Evolutionary conservation across 2,888 invertebrate genomes (phyloP), one percentile per base, ranked within the genome.

Genomic region (Endomychus coccineus): DNA sequence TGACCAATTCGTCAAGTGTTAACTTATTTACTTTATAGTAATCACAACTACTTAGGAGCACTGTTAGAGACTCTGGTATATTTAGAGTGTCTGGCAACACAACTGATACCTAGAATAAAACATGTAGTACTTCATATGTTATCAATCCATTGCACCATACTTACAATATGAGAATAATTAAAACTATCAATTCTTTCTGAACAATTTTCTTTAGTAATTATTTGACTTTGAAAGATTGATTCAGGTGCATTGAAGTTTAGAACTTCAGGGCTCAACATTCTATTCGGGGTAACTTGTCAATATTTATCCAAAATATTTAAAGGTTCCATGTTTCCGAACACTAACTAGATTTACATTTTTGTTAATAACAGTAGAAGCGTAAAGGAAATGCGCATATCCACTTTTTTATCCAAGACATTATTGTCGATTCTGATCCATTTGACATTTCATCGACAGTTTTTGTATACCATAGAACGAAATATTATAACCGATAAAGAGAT

Each of bases 201-300:
- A 16, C 61, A 46, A 40, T 41, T 40, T 27, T 53, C 48, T 39
- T 50, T 38, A 36, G 50, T 43, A 43, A 55, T 46, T 40, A 55
- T 55, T 46, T 62, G 53, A 43, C 58, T 45, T 39, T 59, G 57
- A 42, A 66, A 61, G 39, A 52, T 51, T 42, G 68, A 62, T 49
- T 61, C 52, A 17, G 69, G 70, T 48, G 69, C 64, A 46, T 65
- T 55, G 52, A 74, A 73, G 46, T 68, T 59, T 68, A 69, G 73
- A 43, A 72, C 68, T 63, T 74, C 71, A 42, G 75, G 76, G 58
- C 70, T 67, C 55, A 74, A 66, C 76, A 76, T 77, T 21, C 36
- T 37, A 21, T 35, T 12, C 9, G 7, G 14, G 27, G 21, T 27
- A 16, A 7, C n/a, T 13, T 19, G 7, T 32, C 11, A 6, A 13